Conservation (phyloP, 2,888 invertebrate genomes). For the Aleiodes testaceus region DNA sequence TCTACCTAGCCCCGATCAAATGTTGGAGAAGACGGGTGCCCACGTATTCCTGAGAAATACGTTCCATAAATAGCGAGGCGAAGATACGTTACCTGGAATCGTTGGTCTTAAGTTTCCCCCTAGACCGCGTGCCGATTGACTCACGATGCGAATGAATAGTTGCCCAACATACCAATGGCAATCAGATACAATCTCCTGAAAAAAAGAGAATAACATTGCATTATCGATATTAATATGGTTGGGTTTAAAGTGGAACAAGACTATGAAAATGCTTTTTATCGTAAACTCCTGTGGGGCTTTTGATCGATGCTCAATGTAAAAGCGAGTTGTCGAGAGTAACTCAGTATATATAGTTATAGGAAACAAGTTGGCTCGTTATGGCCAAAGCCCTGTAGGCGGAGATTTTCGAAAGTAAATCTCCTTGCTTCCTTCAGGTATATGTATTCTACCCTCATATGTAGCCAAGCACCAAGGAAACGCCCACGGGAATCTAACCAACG, state of each 20-base stretch:
- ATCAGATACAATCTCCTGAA: slow-evolving; percentile 9
- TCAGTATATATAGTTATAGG: not conserved
- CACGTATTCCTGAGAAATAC: slow-evolving; percentile 46
- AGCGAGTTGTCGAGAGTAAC: too few species aligned
- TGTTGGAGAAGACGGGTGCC: slow-evolving; percentile 26
- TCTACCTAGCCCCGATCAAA: slow-evolving; percentile 11
- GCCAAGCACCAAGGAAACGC: slow-evolving; percentile 25
- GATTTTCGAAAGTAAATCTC: slow-evolving; percentile 28
- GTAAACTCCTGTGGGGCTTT: too few species aligned
- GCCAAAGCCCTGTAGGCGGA: slow-evolving; percentile 4
- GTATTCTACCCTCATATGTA: slow-evolving; percentile 22
- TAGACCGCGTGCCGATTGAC: slow-evolving; percentile 38
- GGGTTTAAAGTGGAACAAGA: not conserved
- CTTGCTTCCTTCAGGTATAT: slow-evolving; percentile 17
- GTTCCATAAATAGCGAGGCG: slow-evolving; percentile 48
- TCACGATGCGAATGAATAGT: slow-evolving; percentile 33
- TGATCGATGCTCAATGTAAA: too few species aligned
- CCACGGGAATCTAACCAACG: slow-evolving; percentile 38
- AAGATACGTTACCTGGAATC: slow-evolving; percentile 55
- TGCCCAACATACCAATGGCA: slow-evolving; percentile 30
- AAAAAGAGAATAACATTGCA: slow-evolving; percentile 2
- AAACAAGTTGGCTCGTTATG: slow-evolving; percentile 15
- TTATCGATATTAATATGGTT: not conserved
- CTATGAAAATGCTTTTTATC: too few species aligned
- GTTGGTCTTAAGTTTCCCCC: slow-evolving; percentile 48